Base-by-base conservation (phyloP, 2,888 invertebrate species). In the Synergus japonicus region DNA sequence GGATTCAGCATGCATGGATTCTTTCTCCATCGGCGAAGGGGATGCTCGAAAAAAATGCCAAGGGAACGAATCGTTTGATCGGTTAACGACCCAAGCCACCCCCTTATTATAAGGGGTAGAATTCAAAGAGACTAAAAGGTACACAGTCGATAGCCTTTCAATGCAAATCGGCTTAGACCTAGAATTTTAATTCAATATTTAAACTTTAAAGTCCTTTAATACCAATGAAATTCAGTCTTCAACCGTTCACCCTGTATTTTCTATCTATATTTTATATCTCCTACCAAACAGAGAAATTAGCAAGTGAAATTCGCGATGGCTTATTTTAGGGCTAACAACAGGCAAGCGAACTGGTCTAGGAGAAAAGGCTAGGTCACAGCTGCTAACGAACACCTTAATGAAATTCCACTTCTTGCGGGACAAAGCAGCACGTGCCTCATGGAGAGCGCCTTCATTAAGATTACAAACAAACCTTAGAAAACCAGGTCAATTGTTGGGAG, bases 371-470 rank as follows among this genome's bases (percentile, higher is more conserved):
- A 54, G 54, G 73, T n/a, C 54, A 49, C 29, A 73, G 49, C 49
- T 73, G 73, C 73, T 73, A 73, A 73, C 41, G n/a, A 49, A 73
- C 76, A 76, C 77, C 80, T 79, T 86, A 87, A 87, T 87, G 85
- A 85, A 86, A 87, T 86, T 85, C 85, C 82, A 82, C 81, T 87
- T 87, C 85, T 85, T 69, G 73, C 12, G 54, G 77, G 78, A 85
- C 83, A 84, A 86, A 86, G 84, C 81, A 85, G 81, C 83, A 81
- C 82, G 83, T 85, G 82, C 82, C 79, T 69, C 29, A 41, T 22
- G 29, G 12, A 46, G 69, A 46, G 69, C 13, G 46, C 15, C 73
- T 73, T 73, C 73, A 37, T 73, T 41, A 73, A 73, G 41, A 13
- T 69, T 69, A 49, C 49, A 46, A 69, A 29, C 69, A 69, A 49